Evolutionary conservation across 2,113 vertebrate species (phyloP).

Genomic region (Kryptolebias marmoratus): DNA sequence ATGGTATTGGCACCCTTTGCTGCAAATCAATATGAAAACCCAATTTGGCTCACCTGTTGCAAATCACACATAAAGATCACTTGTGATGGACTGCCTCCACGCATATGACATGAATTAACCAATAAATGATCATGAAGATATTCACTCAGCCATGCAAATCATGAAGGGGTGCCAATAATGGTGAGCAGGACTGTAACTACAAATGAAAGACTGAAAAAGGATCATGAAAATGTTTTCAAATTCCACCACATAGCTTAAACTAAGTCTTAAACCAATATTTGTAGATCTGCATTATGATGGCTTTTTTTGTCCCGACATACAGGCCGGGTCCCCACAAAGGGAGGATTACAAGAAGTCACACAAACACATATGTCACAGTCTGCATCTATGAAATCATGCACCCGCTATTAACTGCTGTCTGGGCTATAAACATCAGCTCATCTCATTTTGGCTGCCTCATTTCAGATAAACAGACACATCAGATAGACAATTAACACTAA

Average conservation of each 20-base stretch:
- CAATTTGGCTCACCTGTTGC: too few species aligned
- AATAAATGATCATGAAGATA: too few species aligned
- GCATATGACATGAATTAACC: too few species aligned
- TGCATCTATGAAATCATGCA: not conserved
- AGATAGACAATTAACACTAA: constrained; percentile 31
- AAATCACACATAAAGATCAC: too few species aligned
- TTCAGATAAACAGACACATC: constrained; percentile 37
- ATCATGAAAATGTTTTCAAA: not conserved
- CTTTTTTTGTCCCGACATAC: not conserved
- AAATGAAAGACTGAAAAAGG: not conserved
- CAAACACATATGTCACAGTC: not conserved
- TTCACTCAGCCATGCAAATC: too few species aligned
- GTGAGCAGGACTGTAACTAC: too few species aligned
- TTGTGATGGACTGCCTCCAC: too few species aligned
- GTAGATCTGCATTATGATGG: not conserved
- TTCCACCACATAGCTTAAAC: not conserved
- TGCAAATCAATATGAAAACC: too few species aligned
- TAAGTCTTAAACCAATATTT: not conserved
- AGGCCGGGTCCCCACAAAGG: not conserved
- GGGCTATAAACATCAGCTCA: constrained; percentile 9
- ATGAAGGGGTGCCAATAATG: too few species aligned
- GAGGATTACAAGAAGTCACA: not conserved
- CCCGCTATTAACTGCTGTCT: constrained; percentile 13
- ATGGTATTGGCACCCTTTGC: too few species aligned
- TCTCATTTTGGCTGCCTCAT: constrained; percentile 22